phyloP scores from a whole-genome alignment of 2,888 invertebrate species.

The Tinea trinotella region DNA sequence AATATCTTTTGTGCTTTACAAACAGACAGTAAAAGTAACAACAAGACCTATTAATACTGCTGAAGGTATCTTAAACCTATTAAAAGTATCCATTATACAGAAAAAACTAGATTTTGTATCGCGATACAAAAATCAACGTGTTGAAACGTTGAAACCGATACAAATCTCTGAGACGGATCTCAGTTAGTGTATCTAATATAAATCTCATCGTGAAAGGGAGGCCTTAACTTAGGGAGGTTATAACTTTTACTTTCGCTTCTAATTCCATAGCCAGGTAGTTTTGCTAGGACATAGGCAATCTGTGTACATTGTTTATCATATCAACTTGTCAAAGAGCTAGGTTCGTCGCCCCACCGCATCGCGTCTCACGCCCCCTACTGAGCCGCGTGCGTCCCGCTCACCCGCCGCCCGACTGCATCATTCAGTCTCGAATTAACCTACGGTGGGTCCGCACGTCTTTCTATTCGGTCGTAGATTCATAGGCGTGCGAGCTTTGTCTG shows the following conservation, averaged over 20 bases:
- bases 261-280: not conserved
- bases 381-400: constrained; percentile 22
- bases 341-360: constrained; percentile 44
- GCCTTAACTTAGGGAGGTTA: too few relatives aligned
- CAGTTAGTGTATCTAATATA: too few relatives aligned
- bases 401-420: constrained; percentile 30
- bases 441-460: constrained; percentile 32
- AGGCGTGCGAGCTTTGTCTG: constrained; percentile 63
- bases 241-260: not conserved
- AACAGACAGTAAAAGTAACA: too few relatives aligned
- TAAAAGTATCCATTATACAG: too few relatives aligned
- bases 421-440: constrained; percentile 55
- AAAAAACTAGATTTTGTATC: too few relatives aligned
- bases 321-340: constrained; percentile 50
- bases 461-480: constrained; percentile 27
- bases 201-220: too few relatives aligned
- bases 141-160: too few relatives aligned
- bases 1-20: too few relatives aligned
- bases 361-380: constrained; percentile 47
- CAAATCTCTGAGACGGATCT: too few relatives aligned
- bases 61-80: too few relatives aligned
- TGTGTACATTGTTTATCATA: constrained; percentile 60
- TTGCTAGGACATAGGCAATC: not conserved
- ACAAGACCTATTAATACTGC: too few relatives aligned
- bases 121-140: too few relatives aligned